Evolutionary conservation across 2,797 vertebrate genomes (phyloP).

Genomic region (Halcyon leucocephala): DNA sequence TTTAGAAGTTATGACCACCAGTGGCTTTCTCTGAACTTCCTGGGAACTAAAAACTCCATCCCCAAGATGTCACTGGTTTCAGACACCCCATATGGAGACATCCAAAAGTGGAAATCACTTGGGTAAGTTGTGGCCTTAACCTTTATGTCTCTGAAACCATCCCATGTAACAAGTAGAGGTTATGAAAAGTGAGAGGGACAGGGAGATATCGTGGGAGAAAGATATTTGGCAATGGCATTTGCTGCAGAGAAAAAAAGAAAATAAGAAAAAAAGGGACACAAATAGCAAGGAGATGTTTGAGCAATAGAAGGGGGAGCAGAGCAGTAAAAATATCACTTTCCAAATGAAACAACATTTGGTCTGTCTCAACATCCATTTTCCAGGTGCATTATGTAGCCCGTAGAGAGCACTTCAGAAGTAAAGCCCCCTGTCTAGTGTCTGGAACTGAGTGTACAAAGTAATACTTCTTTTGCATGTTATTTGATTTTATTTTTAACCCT

Average conservation of each 20-base stretch:
- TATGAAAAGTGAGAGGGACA: conserved; percentile 7
- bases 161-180: not conserved
- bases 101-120: conserved; percentile 8
- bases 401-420: not conserved
- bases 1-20: not conserved
- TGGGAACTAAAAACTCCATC: not conserved
- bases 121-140: conserved; percentile 14
- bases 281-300: not conserved
- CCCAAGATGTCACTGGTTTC: not conserved
- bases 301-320: not conserved
- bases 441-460: not conserved
- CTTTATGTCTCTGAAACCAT: not conserved
- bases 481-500: conserved; percentile 43
- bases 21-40: conserved; percentile 3
- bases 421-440: not conserved
- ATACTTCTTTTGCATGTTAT: not conserved
- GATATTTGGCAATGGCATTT: conserved; percentile 15
- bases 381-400: not conserved
- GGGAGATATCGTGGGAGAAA: conserved; percentile 9
- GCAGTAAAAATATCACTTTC: not conserved
- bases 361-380: not conserved
- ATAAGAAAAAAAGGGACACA: not conserved
- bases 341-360: not conserved
- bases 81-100: not conserved
- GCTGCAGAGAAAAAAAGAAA: not conserved